phyloP scores from a whole-genome alignment of 1,140 invertebrate genomes.

The Ips typographus region DNA sequence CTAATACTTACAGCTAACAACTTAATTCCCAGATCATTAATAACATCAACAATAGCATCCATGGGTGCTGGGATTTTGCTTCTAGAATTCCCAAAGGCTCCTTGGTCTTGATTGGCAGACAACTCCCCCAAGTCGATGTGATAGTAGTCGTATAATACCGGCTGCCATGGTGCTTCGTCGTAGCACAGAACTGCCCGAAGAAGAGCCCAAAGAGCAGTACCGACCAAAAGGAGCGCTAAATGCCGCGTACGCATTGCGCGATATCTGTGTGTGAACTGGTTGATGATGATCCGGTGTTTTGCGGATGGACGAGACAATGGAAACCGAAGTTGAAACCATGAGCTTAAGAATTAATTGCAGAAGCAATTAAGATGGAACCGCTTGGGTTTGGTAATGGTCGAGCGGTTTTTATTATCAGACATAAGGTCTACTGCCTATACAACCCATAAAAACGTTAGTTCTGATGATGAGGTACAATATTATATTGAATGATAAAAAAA shows the following conservation, averaged over 20 bases:
- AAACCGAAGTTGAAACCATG: neutral
- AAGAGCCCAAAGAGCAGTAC: neutral
- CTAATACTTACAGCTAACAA: slow-evolving; percentile 63
- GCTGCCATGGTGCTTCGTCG: slow-evolving; percentile 28
- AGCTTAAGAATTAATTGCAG: slow-evolving; percentile 15
- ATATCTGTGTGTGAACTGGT: slow-evolving; percentile 21
- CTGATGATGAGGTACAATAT: no score
- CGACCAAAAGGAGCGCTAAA: slow-evolving; percentile 8
- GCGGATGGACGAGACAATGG: slow-evolving; percentile 29
- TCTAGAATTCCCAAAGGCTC: neutral
- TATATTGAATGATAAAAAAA: no score
- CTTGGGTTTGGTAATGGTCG: no score
- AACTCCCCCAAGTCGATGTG: slow-evolving; percentile 22
- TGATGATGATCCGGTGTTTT: slow-evolving; percentile 21
- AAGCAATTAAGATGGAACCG: neutral
- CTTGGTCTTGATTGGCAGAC: slow-evolving; percentile 10
- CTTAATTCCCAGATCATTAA: slow-evolving; percentile 71
- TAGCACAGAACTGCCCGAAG: slow-evolving; percentile 10
- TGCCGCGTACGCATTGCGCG: slow-evolving; percentile 22
- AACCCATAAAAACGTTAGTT: no score
- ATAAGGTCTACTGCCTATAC: no score
- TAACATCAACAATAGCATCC: slow-evolving; percentile 75
- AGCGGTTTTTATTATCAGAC: no score
- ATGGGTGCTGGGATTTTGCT: slow-evolving; percentile 15
- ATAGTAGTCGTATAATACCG: slow-evolving; percentile 19